phyloP scores from a whole-genome alignment of 2,797 vertebrate genomes.

The Manis javanica region DNA sequence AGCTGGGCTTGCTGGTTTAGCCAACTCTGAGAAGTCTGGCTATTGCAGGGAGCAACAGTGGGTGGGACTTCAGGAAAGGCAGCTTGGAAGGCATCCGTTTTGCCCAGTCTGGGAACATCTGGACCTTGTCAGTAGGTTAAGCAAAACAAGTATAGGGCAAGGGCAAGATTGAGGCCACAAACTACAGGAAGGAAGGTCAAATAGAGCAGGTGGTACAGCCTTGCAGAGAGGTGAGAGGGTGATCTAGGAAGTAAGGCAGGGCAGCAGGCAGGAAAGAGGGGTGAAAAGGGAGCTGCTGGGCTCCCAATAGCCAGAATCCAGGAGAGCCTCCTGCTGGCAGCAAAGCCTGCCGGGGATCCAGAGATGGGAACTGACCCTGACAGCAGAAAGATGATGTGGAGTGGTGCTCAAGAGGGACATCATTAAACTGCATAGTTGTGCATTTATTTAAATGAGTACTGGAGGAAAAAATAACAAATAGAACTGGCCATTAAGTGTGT shows the following conservation, averaged over 20 bases:
- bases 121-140: background rate
- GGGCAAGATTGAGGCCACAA: background rate
- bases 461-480: background rate
- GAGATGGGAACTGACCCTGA: background rate
- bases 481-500: background rate
- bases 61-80: background rate
- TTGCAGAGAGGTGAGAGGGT: background rate
- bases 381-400: background rate
- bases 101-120: background rate
- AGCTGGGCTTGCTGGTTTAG: background rate
- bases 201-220: background rate
- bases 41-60: background rate
- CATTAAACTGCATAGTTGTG: background rate
- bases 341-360: background rate
- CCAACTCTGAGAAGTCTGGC: background rate
- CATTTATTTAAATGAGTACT: background rate
- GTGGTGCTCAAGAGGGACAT: background rate
- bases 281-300: background rate
- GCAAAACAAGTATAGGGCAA: background rate
- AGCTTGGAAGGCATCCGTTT: background rate
- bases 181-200: background rate
- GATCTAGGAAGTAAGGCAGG: background rate
- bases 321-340: background rate
- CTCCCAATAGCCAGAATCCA: background rate
- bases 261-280: accelerated